phyloP scores from a whole-genome alignment of 2,113 vertebrate species.

The Oreocharis arfaki region DNA sequence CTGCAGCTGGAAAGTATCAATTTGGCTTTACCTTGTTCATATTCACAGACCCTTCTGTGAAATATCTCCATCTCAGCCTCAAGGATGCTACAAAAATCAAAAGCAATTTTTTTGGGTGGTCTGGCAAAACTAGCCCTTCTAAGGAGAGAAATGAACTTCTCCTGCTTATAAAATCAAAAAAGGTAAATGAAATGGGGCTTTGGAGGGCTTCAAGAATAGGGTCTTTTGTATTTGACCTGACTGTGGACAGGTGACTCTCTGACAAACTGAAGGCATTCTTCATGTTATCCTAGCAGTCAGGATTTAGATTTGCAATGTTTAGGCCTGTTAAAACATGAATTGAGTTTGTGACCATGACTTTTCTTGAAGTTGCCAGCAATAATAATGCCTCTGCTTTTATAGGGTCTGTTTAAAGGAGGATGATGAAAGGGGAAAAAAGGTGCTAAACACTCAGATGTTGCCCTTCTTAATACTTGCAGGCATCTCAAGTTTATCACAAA shows the following conservation, averaged over 20 bases:
- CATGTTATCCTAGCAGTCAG: neutral
- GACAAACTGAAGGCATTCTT: neutral
- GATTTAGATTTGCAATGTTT: neutral
- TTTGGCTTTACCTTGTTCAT: neutral
- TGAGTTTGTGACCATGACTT: neutral
- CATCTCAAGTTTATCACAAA: neutral
- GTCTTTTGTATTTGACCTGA: neutral
- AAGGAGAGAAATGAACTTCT: neutral
- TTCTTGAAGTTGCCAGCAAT: neutral
- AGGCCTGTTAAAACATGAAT: neutral
- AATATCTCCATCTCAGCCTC: neutral
- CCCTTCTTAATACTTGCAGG: neutral
- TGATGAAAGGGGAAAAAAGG: neutral
- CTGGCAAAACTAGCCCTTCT: neutral
- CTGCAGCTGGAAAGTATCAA: neutral
- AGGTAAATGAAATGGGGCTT: neutral
- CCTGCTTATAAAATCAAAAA: neutral
- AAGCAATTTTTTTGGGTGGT: neutral
- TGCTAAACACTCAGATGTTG: neutral
- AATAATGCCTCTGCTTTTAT: neutral
- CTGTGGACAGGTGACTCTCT: neutral
- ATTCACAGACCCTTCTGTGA: neutral
- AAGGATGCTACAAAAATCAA: neutral
- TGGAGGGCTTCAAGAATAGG: neutral
- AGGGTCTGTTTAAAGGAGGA: neutral